Conservation (phyloP, 2,888 invertebrate genomes). For the Hydraecia micacea region DNA sequence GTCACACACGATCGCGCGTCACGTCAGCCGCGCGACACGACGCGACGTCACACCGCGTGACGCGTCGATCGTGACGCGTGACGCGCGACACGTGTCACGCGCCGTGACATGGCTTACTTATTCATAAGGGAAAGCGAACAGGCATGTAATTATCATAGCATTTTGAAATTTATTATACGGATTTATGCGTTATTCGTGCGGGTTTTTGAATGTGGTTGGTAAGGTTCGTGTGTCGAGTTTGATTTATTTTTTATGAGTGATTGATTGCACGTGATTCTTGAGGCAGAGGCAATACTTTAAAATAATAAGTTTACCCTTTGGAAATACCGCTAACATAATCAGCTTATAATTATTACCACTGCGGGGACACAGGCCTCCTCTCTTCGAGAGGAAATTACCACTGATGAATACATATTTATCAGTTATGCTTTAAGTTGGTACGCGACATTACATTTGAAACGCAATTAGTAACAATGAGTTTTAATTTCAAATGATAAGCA, state of each 20-base stretch:
- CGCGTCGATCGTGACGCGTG: constrained; percentile 69
- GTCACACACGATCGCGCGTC: constrained; percentile 67
- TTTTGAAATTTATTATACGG: constrained; percentile 69
- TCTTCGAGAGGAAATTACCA: neutral
- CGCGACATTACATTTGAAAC: neutral
- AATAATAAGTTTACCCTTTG: neutral
- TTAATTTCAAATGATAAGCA: neutral
- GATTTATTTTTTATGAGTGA: constrained; percentile 36
- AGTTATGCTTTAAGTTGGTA: neutral
- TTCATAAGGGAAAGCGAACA: constrained; percentile 72
- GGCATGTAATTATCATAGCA: constrained; percentile 70
- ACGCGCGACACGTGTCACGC: constrained; percentile 67
- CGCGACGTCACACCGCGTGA: constrained; percentile 69
- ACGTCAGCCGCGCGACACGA: constrained; percentile 68
- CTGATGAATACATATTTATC: too few species aligned
- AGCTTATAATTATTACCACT: neutral
- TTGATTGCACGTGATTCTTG: constrained; percentile 30
- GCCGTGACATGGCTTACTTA: constrained; percentile 71
- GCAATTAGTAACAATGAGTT: neutral
- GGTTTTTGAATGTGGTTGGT: constrained; percentile 48
- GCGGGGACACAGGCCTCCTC: neutral
- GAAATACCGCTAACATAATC: neutral
- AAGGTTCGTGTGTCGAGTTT: constrained; percentile 47
- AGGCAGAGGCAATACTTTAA: neutral
- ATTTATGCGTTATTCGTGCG: constrained; percentile 62